phyloP scores from a whole-genome alignment of 1,140 invertebrate genomes.

The Zaprionus camerounensis region DNA sequence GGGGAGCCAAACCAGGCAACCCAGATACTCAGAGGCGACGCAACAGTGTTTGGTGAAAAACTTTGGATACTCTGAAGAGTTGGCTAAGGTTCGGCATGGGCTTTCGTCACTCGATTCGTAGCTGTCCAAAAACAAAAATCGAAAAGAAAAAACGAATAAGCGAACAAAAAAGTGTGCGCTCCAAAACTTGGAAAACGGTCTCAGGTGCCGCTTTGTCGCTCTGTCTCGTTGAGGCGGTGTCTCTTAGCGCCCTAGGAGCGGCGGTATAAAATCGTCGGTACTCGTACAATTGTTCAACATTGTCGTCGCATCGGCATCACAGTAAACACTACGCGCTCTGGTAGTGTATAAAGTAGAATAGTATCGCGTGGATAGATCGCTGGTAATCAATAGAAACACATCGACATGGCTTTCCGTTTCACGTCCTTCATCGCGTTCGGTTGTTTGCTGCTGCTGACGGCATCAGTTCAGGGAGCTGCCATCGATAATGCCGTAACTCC shows the following conservation, averaged over 20 bases:
- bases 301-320: constrained; percentile 78
- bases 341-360: constrained; percentile 52
- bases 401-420: constrained; percentile 73
- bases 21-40: constrained; percentile 66
- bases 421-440: constrained; percentile 77
- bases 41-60: constrained; percentile 72
- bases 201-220: constrained; percentile 1
- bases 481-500: constrained; percentile 86
- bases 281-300: constrained; percentile 79
- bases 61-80: constrained; percentile 63
- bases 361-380: constrained; percentile 34
- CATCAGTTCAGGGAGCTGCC: constrained; percentile 85
- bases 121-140: constrained; percentile 66
- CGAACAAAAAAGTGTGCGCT: constrained; percentile 45
- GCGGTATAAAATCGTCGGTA: constrained; percentile 81
- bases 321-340: constrained; percentile 76
- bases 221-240: not conserved
- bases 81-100: constrained; percentile 56
- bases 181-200: constrained; percentile 55
- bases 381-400: constrained; percentile 2
- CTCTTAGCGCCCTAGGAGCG: constrained; percentile 65
- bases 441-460: constrained; percentile 79
- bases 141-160: constrained; percentile 6
- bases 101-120: constrained; percentile 64
- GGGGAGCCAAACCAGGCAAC: constrained; percentile 49